Evolutionary conservation across 2,797 vertebrate species (phyloP).

Genomic region (Peromyscus eremicus): DNA sequence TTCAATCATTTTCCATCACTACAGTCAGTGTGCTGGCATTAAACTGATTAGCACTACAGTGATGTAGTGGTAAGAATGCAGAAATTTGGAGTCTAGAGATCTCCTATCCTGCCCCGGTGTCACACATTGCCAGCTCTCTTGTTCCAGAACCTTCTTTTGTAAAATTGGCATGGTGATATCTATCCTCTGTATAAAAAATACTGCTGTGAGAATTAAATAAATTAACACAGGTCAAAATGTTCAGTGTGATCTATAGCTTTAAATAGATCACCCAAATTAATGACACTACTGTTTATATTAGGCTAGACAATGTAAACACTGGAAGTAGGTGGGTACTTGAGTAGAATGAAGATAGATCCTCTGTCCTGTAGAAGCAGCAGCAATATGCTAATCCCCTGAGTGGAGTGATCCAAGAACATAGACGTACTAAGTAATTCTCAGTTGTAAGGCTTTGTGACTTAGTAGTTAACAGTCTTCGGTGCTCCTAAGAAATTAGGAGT

Average conservation of each 20-base stretch:
- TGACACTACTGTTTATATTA: slow-evolving; percentile 6
- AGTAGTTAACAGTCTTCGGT: slow-evolving; percentile 29
- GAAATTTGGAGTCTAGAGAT: background rate
- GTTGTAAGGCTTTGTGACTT: slow-evolving; percentile 3
- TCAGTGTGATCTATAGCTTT: background rate
- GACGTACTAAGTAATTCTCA: slow-evolving; percentile 42
- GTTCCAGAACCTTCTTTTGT: background rate
- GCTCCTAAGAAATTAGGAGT: slow-evolving; percentile 70
- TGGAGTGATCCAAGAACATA: slow-evolving; percentile 19
- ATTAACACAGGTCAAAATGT: slow-evolving; percentile 38
- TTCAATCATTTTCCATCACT: background rate
- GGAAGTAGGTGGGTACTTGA: background rate
- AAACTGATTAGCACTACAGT: background rate
- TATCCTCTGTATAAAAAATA: background rate
- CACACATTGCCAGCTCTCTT: slow-evolving; percentile 26
- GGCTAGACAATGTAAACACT: background rate
- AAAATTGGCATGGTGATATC: background rate
- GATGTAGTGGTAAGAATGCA: background rate
- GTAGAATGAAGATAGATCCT: background rate
- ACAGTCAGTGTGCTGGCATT: background rate
- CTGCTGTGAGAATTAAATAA: slow-evolving; percentile 21
- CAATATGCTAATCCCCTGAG: background rate
- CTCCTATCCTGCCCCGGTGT: background rate
- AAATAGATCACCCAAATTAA: slow-evolving; percentile 8
- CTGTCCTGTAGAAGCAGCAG: background rate